These are phyloP conservation scores for Podargus strigoides DNA, from an alignment of 2,797 vertebrate species.

Conservation along the genomic window DNA sequence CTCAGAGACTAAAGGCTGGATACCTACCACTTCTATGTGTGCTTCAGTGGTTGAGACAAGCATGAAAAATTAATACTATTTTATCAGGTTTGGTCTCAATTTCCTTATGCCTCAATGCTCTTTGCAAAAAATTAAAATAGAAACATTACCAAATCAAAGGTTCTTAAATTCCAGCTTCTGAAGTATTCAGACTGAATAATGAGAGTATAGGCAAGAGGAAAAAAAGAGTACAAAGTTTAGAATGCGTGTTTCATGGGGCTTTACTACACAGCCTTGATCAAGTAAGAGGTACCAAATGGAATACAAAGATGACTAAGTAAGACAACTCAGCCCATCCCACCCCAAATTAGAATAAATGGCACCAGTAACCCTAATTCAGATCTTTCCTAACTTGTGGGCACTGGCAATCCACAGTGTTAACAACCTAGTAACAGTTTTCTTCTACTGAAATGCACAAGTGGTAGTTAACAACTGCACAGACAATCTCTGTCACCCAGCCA, in stretches of 20 bases:
- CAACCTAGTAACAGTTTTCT: not conserved
- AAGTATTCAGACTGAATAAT: not conserved
- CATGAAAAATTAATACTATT: not conserved
- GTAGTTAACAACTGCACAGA: not conserved
- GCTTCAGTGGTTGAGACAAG: not conserved
- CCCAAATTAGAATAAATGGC: not conserved
- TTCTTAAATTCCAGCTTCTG: not conserved
- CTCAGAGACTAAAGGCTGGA: not conserved
- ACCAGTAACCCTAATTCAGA: not conserved
- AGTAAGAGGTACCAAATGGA: not conserved
- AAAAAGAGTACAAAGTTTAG: not conserved
- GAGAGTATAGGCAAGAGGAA: not conserved
- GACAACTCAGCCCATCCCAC: not conserved
- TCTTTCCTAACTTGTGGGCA: not conserved
- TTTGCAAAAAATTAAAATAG: not conserved
- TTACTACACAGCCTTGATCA: not conserved
- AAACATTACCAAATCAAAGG: not conserved
- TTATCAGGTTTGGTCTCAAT: not conserved
- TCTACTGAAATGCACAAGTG: accelerated
- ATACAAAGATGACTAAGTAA: not conserved
- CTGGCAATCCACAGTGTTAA: not conserved
- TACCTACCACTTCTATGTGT: not conserved
- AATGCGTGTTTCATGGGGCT: not conserved
- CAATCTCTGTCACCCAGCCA: not conserved
- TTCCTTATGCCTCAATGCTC: not conserved